Base-by-base conservation (phyloP, 2,888 invertebrate genomes). In the Acronicta alni region DNA sequence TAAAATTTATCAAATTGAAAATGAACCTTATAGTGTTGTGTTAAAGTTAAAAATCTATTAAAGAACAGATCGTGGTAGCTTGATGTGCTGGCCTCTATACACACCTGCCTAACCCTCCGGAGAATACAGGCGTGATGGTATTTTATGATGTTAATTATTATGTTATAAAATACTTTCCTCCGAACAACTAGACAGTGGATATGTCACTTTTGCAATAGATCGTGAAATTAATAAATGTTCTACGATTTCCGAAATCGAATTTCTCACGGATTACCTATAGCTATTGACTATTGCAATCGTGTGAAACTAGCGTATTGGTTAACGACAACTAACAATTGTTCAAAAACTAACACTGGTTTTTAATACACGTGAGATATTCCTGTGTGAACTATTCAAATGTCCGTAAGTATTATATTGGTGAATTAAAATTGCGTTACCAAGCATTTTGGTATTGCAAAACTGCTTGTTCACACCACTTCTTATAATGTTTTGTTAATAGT, bases 271-370 rank as follows among this genome's bases (percentile, higher is more conserved):
- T 53, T 54, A 65, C 18, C 49, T 62, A 52, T 46, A 43, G 41
- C 48, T 55, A 68, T 68, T 39, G 52, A 30, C 15, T 69, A 67
- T 67, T 57, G 71, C 56, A 69, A 61, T 63, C 72, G 66, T 75
- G 74, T 58, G 74, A 75, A 67, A 57, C 53, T 56, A 37, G 20
- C 47, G 41, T 60, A 75, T 74, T 75, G 72, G 69, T 70, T 51
- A 70, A 59, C 38, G 58, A 64, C 47, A 62, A 63, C 26, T 16
- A 70, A 64, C 26, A n/a, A 71, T 70, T 55, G 71, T 68, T 70
- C 54, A 38, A 38, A 68, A 70, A 47, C 48, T 51, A 52, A 65
- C 41, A 53, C 39, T 16, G 20, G 23, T 51, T 62, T 68, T 58
- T 66, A 47, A 47, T 57, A 44, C 16, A 53, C 67, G 43, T 66